Percentiles rank a stretch among this genome's conserved stretches.
Conservation (phyloP, 2,797 vertebrate species). For the Cuniculus paca region DNA sequence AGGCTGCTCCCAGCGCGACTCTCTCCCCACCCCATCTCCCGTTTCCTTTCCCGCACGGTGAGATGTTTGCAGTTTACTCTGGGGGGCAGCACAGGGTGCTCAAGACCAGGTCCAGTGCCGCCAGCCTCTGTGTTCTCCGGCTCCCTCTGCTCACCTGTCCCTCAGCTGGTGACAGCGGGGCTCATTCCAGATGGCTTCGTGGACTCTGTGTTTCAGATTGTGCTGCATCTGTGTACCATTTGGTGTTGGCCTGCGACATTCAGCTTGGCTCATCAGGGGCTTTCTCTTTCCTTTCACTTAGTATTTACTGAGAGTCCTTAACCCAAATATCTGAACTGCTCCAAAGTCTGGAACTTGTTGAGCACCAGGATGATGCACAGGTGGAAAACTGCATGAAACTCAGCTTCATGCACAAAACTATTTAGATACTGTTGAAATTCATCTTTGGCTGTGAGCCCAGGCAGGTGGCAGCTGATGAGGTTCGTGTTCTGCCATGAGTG, state of each 20-base stretch:
- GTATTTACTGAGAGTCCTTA: background rate
- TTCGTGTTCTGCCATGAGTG: background rate
- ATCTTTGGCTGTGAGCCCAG: background rate
- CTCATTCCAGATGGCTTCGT: background rate
- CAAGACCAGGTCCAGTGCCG: no score
- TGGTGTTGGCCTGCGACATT: background rate
- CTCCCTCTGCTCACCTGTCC: background rate
- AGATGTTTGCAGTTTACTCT: background rate
- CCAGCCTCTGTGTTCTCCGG: no score
- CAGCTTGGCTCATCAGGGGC: background rate
- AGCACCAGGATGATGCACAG: background rate
- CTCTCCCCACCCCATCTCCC: background rate
- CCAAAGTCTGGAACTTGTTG: background rate
- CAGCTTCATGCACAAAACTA: no score
- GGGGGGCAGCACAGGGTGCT: accelerated
- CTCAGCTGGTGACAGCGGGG: accelerated
- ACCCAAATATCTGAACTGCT: background rate
- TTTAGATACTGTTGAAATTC: background rate
- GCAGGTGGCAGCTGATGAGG: background rate
- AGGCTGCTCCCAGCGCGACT: background rate
- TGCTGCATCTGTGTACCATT: accelerated
- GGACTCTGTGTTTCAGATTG: no score
- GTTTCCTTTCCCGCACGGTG: accelerated
- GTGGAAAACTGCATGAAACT: background rate
- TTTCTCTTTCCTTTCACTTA: background rate